Base-by-base conservation (phyloP, 2,888 invertebrate genomes). In the Epinotia ramella region DNA sequence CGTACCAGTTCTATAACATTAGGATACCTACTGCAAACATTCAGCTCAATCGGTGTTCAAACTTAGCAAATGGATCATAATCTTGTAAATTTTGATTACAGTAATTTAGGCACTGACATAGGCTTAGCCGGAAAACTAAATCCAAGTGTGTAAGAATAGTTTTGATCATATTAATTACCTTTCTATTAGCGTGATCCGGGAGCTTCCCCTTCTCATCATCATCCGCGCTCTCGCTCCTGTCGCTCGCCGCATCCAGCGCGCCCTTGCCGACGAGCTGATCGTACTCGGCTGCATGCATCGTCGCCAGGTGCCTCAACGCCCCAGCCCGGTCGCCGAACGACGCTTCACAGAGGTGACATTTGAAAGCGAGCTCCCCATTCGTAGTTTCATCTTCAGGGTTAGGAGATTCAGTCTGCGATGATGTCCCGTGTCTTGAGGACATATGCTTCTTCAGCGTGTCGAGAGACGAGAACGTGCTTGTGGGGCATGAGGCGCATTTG, bases 321-420 rank as follows among this genome's bases (percentile, higher is more conserved):
- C 97, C 97, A 77, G 96, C 95, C 3, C 98, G 95, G 62, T 97
- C 97, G 0, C 96, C 95, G 84, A 97, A 99, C 0, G 98, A 97
- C 11, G 96, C 96, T 83, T 98, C 98, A 88, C 99, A 99, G 0
- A 99, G 94, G 90, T 99, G 98, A 86, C 99, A 99, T 89, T 98
- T 98, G 93, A 97, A 98, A 7, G 97, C 97, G 72, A 97, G 89
- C 80, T 97, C 97, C 1, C 96, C 95, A 49, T 96, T 90, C 33
- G 80, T 74, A 53, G 78, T 84, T 72, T 91, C 90, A 20, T 91
- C 92, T 33, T 92, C 92, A 79, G 83, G 87, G 78, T 79, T 88
- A 40, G 93, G 89, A 59, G 94, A 94, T 80, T 93, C 88, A 77
- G 94, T 92, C 57, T 86, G 89, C 1, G 91, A 91, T 2, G 87